These are phyloP conservation scores for Aplodontia rufa DNA, from an alignment of 2,113 vertebrate species.

Conservation along the genomic window DNA sequence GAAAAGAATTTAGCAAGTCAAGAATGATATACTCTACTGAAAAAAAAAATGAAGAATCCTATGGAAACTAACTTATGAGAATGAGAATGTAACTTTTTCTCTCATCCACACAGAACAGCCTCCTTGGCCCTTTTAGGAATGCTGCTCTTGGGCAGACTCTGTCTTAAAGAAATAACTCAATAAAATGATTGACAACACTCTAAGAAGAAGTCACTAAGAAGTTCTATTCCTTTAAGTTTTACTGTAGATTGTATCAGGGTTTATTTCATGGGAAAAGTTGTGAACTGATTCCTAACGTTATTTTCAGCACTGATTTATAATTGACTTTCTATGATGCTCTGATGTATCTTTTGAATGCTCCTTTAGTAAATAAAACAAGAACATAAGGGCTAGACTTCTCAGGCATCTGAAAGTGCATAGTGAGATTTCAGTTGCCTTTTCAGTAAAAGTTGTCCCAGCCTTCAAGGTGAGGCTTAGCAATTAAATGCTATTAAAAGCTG, in stretches of 20 bases:
- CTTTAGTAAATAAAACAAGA: neutral
- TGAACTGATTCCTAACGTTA: neutral
- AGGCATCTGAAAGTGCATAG: neutral
- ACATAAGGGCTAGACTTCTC: neutral
- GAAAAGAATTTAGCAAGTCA: neutral
- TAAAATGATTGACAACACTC: neutral
- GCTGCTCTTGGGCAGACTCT: neutral
- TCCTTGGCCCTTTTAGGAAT: neutral
- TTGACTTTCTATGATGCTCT: neutral
- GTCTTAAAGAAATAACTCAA: neutral
- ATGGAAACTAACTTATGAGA: neutral
- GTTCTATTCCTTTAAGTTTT: neutral
- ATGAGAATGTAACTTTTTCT: neutral
- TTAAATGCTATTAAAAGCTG: neutral
- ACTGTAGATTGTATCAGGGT: neutral
- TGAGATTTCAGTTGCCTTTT: neutral
- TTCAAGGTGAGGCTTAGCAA: slow-evolving; percentile 11
- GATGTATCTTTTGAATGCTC: neutral
- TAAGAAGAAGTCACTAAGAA: neutral
- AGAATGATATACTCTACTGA: neutral
- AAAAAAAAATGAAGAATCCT: neutral
- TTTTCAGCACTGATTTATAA: neutral
- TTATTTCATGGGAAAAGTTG: neutral
- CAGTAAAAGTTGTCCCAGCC: neutral
- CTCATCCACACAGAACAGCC: neutral